Conservation (phyloP, 2,888 invertebrate genomes). For the Lochmaea crataegi region DNA sequence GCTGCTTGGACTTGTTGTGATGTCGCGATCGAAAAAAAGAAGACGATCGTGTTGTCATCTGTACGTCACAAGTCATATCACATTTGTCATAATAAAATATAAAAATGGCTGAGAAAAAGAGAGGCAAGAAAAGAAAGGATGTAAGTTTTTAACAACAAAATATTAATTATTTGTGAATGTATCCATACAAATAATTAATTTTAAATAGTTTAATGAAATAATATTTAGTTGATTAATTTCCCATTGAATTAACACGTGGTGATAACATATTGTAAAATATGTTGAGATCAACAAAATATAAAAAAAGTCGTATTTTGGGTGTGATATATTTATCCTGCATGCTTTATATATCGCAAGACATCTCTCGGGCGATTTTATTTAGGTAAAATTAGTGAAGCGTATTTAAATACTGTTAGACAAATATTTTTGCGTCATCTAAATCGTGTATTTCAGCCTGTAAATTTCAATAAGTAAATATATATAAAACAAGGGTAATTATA, state of each 20-base stretch:
- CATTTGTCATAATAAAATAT: constrained; percentile 30
- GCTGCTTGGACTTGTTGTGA: neutral
- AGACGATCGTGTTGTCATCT: neutral
- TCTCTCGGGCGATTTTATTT: neutral
- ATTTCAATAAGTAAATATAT: neutral
- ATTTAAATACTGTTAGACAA: neutral
- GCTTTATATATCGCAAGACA: neutral
- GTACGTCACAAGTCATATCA: constrained; percentile 1
- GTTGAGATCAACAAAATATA: neutral
- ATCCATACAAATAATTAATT: neutral
- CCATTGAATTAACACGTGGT: neutral
- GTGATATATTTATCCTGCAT: neutral
- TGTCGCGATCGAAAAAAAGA: neutral
- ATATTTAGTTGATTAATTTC: neutral
- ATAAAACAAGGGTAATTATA: neutral
- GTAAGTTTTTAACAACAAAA: constrained; percentile 62
- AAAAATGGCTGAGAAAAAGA: constrained; percentile 73
- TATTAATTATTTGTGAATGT: neutral
- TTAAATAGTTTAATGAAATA: neutral
- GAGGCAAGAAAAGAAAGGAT: constrained; percentile 74
- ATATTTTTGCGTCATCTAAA: too few relatives aligned
- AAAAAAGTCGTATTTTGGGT: neutral
- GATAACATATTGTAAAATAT: constrained; percentile 18
- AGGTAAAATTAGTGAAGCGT: neutral
- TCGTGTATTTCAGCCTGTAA: too few relatives aligned